Evolutionary conservation across 2,888 invertebrate species (phyloP).

Genomic region (Aethes cnicana): DNA sequence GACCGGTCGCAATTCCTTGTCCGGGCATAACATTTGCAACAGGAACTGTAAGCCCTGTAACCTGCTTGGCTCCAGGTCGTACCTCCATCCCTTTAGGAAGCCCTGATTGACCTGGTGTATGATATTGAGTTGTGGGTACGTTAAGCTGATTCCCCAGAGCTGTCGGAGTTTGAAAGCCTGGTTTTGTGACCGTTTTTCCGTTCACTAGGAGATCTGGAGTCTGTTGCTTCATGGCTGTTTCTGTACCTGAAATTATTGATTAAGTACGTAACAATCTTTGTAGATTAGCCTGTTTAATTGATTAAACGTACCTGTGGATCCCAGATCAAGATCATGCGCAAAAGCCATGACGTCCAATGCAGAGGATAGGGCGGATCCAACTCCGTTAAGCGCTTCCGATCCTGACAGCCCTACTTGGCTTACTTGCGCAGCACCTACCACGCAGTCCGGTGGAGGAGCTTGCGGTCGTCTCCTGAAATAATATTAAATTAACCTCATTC

Average conservation of each 20-base stretch:
- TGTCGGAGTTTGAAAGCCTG: slow-evolving; percentile 26
- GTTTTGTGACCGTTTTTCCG: slow-evolving; percentile 45
- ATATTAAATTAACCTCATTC: neutral
- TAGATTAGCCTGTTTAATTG: neutral
- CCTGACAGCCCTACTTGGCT: slow-evolving; percentile 48
- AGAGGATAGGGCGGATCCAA: slow-evolving; percentile 85
- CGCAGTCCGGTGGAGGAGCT: slow-evolving; percentile 66
- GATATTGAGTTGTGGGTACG: slow-evolving; percentile 41
- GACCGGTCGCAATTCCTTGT: neutral
- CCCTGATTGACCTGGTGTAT: slow-evolving; percentile 10
- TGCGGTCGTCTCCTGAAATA: slow-evolving; percentile 46
- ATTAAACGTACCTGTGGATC: slow-evolving; percentile 42
- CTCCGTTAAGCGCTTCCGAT: slow-evolving; percentile 69
- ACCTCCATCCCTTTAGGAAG: slow-evolving; percentile 3
- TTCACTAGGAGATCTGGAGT: slow-evolving; percentile 70
- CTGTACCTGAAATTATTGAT: slow-evolving; percentile 37
- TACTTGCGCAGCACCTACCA: slow-evolving; percentile 47
- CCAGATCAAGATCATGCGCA: slow-evolving; percentile 87
- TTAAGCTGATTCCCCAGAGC: slow-evolving; percentile 26
- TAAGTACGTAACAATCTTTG: neutral
- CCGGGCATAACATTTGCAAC: neutral
- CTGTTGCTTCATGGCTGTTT: slow-evolving; percentile 51
- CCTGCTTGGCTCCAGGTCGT: neutral
- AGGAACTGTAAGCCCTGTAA: neutral
- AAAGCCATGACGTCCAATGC: slow-evolving; percentile 93